Conservation (phyloP, 2,113 vertebrate genomes). For the Thunnus maccoyii region DNA sequence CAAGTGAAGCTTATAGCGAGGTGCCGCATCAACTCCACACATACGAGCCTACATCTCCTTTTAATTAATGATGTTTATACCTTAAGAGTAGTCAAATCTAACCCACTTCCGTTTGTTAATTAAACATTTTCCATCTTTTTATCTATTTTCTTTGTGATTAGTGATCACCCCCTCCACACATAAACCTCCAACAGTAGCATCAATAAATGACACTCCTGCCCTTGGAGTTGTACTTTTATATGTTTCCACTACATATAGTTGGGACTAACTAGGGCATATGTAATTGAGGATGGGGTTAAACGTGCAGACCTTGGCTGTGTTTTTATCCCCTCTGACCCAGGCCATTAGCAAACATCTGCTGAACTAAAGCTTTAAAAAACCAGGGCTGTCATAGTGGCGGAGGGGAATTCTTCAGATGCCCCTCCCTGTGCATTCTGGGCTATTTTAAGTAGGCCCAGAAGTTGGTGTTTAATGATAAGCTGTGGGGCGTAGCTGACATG, state of each 20-base stretch:
- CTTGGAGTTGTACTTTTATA: constrained; percentile 46
- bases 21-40: constrained; percentile 6
- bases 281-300: constrained; percentile 62
- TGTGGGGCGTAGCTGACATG: constrained; percentile 71
- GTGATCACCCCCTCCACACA: constrained; percentile 3
- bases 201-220: constrained; percentile 19
- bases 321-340: constrained; percentile 57
- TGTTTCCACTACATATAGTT: constrained; percentile 31
- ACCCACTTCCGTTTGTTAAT: constrained; percentile 49
- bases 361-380: constrained; percentile 54
- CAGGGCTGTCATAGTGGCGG: constrained; percentile 38
- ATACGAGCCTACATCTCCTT: constrained; percentile 32
- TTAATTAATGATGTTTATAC: constrained; percentile 62
- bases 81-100: constrained; percentile 46
- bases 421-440: constrained; percentile 60
- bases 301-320: constrained; percentile 37
- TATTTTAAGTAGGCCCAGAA: constrained; percentile 79
- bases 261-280: constrained; percentile 18
- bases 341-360: constrained; percentile 73
- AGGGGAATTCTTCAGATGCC: constrained; percentile 67
- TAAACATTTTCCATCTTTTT: constrained; percentile 36
- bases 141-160: constrained; percentile 39
- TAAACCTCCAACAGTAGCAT: constrained; percentile 6
- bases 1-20: constrained; percentile 22
- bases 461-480: constrained; percentile 76